phyloP scores from a whole-genome alignment of 2,888 invertebrate genomes.

The Alcis repandata region DNA sequence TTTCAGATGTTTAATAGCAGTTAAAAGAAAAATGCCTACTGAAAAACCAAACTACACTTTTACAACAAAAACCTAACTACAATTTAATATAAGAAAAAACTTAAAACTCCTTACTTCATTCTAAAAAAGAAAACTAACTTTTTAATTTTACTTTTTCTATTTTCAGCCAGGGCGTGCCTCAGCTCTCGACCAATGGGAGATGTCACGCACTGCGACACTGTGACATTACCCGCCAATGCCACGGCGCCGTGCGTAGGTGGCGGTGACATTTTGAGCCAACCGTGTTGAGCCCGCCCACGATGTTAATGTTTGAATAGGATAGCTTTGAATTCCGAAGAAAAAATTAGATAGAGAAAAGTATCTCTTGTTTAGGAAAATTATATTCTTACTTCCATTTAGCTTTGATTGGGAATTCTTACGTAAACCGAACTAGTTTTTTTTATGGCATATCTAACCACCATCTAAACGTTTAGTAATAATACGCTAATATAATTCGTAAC shows the following conservation, averaged over 20 bases:
- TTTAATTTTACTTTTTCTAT: constrained; percentile 38
- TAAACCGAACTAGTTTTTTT: too few species aligned
- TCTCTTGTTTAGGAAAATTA: too few species aligned
- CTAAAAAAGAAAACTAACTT: constrained; percentile 11
- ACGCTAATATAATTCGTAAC: too few species aligned
- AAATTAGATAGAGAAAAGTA: too few species aligned
- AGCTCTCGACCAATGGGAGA: constrained; percentile 65
- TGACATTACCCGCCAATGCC: constrained; percentile 82
- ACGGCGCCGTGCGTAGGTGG: constrained; percentile 59
- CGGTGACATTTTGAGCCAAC: constrained; percentile 80
- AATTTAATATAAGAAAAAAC: background rate
- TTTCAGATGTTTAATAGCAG: background rate
- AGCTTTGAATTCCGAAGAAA: background rate
- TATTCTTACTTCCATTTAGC: too few species aligned
- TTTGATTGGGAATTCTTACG: too few species aligned
- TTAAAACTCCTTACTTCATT: background rate
- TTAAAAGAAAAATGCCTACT: background rate
- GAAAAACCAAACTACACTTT: too few species aligned
- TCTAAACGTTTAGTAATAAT: too few species aligned
- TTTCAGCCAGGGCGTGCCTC: constrained; percentile 66
- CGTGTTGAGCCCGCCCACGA: constrained; percentile 66
- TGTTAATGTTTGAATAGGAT: constrained; percentile 32
- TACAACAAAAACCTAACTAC: too few species aligned
- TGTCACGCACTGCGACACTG: constrained; percentile 81
- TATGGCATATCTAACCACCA: too few species aligned